Percentiles rank a stretch among this genome's conserved stretches.
Conservation (phyloP, 2,797 vertebrate species). For the Sebastes steindachneri region DNA sequence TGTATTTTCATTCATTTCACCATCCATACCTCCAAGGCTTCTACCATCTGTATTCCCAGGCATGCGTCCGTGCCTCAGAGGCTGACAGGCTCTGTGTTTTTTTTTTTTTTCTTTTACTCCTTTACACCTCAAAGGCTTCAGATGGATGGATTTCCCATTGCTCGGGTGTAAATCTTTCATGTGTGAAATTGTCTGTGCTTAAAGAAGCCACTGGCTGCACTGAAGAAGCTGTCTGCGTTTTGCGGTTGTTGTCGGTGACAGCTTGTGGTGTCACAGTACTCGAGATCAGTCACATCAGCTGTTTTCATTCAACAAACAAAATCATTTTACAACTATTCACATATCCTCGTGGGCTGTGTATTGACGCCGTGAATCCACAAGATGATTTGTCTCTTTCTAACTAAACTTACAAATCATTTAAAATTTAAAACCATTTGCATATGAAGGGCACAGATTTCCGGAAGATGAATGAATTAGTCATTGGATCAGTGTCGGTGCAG, state of each 20-base stretch:
- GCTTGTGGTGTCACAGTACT: neutral
- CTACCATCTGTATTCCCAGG: constrained; percentile 43
- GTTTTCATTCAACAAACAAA: constrained; percentile 24
- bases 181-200: constrained; percentile 75
- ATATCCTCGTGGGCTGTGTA: accelerated
- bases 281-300: constrained; percentile 31
- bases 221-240: constrained; percentile 50
- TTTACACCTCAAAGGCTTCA: constrained; percentile 59
- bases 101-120: constrained; percentile 10
- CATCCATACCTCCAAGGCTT: constrained; percentile 36
- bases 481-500: neutral
- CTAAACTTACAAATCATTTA: neutral
- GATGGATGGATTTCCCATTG: constrained; percentile 62
- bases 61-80: constrained; percentile 3
- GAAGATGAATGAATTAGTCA: neutral
- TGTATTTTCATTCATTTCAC: constrained; percentile 31
- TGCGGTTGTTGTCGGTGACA: constrained; percentile 25
- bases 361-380: neutral
- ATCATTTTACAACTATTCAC: neutral
- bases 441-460: neutral
- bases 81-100: neutral
- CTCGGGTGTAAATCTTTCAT: constrained; percentile 67
- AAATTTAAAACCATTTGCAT: neutral
- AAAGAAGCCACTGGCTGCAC: constrained; percentile 49
- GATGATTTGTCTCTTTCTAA: neutral